A percentile compares a stretch with the other conserved stretches of the same genome.
phyloP scores from a whole-genome alignment of 1,140 invertebrate species.

The Drosophila takahashii region DNA sequence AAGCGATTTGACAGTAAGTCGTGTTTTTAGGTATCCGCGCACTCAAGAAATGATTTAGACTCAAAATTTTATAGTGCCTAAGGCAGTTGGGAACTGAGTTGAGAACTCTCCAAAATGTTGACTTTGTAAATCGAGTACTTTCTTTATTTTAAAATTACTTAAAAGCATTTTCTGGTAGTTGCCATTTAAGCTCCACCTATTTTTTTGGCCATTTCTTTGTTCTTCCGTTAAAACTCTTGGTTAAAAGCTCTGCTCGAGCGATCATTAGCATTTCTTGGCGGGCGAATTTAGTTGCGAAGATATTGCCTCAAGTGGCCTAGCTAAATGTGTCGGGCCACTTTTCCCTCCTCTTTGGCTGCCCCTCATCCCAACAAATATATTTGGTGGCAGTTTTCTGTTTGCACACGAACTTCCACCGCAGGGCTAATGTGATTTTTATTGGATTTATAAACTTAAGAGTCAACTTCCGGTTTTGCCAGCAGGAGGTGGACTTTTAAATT shows the following conservation, averaged over 20 bases:
- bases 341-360: background rate
- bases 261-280: slow-evolving; percentile 66
- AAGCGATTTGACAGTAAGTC: too few relatives aligned
- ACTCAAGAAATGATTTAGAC: too few relatives aligned
- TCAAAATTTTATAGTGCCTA: too few relatives aligned
- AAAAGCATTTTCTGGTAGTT: slow-evolving; percentile 50
- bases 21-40: too few relatives aligned
- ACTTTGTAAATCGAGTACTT: background rate
- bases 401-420: slow-evolving; percentile 61
- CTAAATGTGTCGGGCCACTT: slow-evolving; percentile 63
- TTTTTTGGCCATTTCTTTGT: background rate
- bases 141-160: slow-evolving; percentile 9
- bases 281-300: slow-evolving; percentile 6
- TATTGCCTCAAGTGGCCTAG: slow-evolving; percentile 56
- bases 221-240: slow-evolving; percentile 40
- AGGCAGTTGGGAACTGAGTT: background rate
- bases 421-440: slow-evolving; percentile 78
- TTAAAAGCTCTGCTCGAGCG: slow-evolving; percentile 5
- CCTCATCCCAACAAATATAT: background rate
- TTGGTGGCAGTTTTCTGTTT: slow-evolving; percentile 33
- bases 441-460: slow-evolving; percentile 75
- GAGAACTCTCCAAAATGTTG: background rate
- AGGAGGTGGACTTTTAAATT: slow-evolving; percentile 5
- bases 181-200: background rate
- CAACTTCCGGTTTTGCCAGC: slow-evolving; percentile 56